Conservation (phyloP, 1,140 invertebrate genomes). For the Penaeus chinensis region DNA sequence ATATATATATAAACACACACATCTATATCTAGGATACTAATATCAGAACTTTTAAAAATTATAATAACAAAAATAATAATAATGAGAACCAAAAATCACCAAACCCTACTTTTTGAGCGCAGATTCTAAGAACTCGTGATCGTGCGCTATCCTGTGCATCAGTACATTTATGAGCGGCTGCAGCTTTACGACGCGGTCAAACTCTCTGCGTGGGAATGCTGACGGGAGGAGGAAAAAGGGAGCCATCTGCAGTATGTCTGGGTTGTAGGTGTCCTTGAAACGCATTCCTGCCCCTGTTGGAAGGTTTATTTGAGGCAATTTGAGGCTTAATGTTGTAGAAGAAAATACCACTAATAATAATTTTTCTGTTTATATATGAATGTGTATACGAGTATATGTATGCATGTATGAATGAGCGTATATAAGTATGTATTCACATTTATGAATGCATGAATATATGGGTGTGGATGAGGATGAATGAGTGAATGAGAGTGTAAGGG, state of each 20-base stretch:
- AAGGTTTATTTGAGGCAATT: not conserved
- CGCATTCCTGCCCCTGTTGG: slow-evolving; percentile 79
- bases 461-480: too few species aligned
- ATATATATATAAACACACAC: too few species aligned
- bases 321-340: not conserved
- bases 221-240: slow-evolving; percentile 89
- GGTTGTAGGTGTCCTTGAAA: slow-evolving; percentile 76
- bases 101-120: slow-evolving; percentile 75
- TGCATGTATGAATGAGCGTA: not conserved
- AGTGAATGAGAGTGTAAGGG: too few species aligned
- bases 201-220: slow-evolving; percentile 81
- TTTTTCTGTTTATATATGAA: not conserved
- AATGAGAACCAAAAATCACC: not conserved
- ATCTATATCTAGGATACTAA: too few species aligned
- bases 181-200: slow-evolving; percentile 79
- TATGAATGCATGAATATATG: too few species aligned
- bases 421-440: not conserved
- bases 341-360: not conserved
- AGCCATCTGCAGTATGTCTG: slow-evolving; percentile 80
- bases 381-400: not conserved
- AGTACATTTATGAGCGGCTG: slow-evolving; percentile 85
- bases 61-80: too few species aligned
- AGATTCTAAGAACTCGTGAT: slow-evolving; percentile 82
- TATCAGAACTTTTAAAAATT: too few species aligned
- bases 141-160: slow-evolving; percentile 88